Conservation (phyloP, 2,888 invertebrate species). For the Drosophila dives region DNA sequence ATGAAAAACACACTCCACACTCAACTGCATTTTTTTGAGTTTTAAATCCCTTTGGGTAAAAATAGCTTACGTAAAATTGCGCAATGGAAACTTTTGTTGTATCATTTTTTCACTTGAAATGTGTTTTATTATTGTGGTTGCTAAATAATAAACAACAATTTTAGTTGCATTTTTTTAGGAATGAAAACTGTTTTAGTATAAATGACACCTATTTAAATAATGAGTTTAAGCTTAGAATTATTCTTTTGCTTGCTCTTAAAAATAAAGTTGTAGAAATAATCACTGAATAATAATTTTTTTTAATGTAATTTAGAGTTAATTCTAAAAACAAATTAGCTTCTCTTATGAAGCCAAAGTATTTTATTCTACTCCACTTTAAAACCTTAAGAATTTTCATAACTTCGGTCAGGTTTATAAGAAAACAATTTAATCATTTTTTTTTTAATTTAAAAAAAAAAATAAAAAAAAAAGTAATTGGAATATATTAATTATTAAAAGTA, state of each 20-base stretch:
- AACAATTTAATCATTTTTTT: conserved; percentile 10
- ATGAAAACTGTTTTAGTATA: neutral
- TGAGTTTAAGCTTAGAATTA: neutral
- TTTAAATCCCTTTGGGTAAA: conserved; percentile 9
- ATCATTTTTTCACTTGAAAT: neutral
- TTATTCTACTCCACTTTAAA: neutral
- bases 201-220: neutral
- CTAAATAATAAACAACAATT: neutral
- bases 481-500: conserved; percentile 22
- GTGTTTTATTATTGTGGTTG: neutral
- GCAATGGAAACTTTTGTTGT: neutral
- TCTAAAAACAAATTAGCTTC: neutral
- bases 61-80: neutral
- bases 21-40: conserved; percentile 60
- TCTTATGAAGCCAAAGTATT: neutral
- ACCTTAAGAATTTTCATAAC: too few relatives aligned
- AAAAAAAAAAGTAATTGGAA: conserved; percentile 7
- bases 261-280: neutral
- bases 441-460: conserved; percentile 4
- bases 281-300: neutral
- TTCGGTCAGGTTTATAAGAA: too few relatives aligned
- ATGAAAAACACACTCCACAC: conserved; percentile 10
- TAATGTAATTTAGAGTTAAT: neutral
- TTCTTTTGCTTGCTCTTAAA: neutral
- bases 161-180: neutral